These are phyloP conservation scores for Nyctibius bracteatus DNA, from an alignment of 2,113 vertebrate species.

Conservation along the genomic window DNA sequence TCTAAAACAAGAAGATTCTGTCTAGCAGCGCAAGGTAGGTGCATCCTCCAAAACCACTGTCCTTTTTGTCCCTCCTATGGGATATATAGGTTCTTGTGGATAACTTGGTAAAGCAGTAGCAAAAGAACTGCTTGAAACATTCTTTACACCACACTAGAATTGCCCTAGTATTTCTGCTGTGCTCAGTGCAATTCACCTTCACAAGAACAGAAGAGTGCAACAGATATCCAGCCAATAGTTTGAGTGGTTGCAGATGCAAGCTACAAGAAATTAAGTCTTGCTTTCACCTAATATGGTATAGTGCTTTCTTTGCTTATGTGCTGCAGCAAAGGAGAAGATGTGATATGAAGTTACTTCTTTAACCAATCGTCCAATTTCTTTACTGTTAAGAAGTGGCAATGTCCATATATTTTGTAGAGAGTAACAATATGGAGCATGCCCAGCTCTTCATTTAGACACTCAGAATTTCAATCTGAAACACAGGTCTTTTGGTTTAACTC, in stretches of 20 bases:
- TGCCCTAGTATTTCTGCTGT: neutral
- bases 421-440: neutral
- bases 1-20: neutral
- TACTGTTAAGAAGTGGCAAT: neutral
- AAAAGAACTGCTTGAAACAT: neutral
- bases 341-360: neutral
- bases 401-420: neutral
- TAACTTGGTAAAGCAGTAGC: neutral
- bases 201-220: neutral
- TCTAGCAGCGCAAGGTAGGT: neutral
- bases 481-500: neutral
- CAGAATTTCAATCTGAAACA: neutral
- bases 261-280: neutral
- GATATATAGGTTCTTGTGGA: neutral
- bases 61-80: rapidly evolving
- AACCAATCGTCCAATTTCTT: neutral
- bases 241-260: neutral
- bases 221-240: neutral
- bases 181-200: neutral
- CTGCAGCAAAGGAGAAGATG: neutral
- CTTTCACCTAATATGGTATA: neutral
- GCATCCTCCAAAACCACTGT: neutral
- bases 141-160: neutral
- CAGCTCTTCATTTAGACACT: neutral
- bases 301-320: neutral